Conservation (phyloP, 2,113 vertebrate species). For the Calidris pugnax region DNA sequence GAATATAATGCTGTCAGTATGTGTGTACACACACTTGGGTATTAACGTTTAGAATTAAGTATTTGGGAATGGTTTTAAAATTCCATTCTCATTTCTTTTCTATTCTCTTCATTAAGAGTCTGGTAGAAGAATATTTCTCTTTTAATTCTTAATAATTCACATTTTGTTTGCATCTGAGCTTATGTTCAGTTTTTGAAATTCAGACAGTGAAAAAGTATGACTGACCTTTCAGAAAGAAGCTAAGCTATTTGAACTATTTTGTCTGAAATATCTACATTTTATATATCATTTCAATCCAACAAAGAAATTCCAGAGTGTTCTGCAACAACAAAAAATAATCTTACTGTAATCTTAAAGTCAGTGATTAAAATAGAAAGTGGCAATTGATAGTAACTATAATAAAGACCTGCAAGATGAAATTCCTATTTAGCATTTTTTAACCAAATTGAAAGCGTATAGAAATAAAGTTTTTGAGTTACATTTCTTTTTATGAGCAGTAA, state of each 20-base stretch:
- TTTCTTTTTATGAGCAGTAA: fast-evolving
- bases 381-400: neutral
- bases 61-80: neutral
- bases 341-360: neutral
- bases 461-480: neutral
- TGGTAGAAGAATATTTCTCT: neutral
- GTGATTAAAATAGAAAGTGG: neutral
- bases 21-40: fast-evolving
- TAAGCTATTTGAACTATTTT: neutral
- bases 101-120: neutral
- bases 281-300: neutral
- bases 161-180: neutral
- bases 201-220: neutral
- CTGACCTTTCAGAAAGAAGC: neutral
- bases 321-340: neutral
- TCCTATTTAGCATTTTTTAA: neutral
- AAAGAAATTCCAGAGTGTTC: neutral
- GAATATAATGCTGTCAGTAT: neutral
- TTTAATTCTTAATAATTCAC: neutral
- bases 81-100: neutral
- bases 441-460: neutral
- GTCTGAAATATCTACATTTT: neutral
- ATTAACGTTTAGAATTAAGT: neutral
- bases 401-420: neutral
- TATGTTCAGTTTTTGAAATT: neutral